Evolutionary conservation across 2,113 vertebrate species (phyloP).

Genomic region (Pachypanchax playfairii): DNA sequence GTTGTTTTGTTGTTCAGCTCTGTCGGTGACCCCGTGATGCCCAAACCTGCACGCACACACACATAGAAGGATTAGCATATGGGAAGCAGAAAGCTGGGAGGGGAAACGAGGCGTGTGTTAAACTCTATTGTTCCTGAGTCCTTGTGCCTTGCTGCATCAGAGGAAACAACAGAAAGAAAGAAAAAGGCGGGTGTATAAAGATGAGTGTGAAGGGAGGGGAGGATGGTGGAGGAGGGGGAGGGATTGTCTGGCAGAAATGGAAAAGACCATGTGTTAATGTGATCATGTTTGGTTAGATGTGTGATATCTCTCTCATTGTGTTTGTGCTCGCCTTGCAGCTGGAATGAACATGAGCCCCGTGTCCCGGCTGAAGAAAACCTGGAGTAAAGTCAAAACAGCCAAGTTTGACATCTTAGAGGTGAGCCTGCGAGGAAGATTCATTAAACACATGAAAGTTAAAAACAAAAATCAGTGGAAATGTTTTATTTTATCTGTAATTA

Average conservation of each 20-base stretch:
- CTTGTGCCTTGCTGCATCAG: conserved; percentile 49
- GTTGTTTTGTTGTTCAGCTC: conserved; percentile 3
- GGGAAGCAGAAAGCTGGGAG: conserved; percentile 57
- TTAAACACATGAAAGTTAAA: no score
- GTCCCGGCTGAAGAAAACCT: conserved; percentile 94
- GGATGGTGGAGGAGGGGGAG: background rate
- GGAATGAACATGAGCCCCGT: conserved; percentile 98
- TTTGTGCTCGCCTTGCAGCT: conserved; percentile 72
- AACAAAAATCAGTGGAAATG: no score
- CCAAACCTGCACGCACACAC: conserved; percentile 21
- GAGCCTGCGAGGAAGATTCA: no score
- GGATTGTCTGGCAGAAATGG: conserved; percentile 31
- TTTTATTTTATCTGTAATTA: no score
- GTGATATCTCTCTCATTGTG: conserved; percentile 32
- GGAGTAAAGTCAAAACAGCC: conserved; percentile 94
- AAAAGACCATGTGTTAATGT: conserved; percentile 51
- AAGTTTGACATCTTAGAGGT: conserved; percentile 96
- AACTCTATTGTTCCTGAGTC: conserved; percentile 66
- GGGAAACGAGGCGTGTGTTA: conserved; percentile 58
- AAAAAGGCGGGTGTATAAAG: background rate
- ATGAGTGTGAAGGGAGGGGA: conserved; percentile 16
- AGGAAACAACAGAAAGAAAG: conserved; percentile 32
- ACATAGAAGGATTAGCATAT: conserved; percentile 52
- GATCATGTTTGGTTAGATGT: conserved; percentile 23
- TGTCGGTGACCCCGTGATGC: conserved; percentile 28